Percentiles rank a stretch among this genome's conserved stretches.
phyloP scores from a whole-genome alignment of 2,113 vertebrate species.

The Python bivittatus region DNA sequence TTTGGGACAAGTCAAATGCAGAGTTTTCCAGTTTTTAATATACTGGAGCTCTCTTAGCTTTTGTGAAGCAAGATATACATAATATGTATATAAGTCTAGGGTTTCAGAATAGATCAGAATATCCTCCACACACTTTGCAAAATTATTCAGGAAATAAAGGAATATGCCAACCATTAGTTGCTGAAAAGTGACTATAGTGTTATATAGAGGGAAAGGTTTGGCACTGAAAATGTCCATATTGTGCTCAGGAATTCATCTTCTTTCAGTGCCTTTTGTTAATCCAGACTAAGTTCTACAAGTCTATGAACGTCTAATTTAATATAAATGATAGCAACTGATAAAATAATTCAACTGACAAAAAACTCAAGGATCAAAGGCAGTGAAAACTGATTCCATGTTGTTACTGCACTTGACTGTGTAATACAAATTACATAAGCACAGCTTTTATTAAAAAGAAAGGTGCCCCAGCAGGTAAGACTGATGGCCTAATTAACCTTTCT shows the following conservation, averaged over 20 bases:
- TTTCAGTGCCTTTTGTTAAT: neutral
- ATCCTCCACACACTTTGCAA: neutral
- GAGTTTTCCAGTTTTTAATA: neutral
- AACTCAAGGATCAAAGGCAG: neutral
- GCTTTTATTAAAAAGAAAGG: neutral
- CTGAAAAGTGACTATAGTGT: neutral
- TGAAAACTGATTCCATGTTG: neutral
- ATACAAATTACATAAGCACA: neutral
- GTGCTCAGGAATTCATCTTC: neutral
- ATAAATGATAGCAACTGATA: neutral
- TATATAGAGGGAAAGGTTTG: neutral
- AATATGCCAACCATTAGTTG: neutral
- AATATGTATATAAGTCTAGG: neutral
- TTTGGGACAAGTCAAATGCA: neutral
- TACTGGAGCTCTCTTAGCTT: neutral
- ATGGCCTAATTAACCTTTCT: neutral
- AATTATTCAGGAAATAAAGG: neutral
- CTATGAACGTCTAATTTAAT: neutral
- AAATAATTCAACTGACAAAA: neutral
- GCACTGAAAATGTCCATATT: neutral
- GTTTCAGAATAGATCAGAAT: neutral
- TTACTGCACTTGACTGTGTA: neutral
- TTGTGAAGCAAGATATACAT: neutral
- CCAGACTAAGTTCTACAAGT: neutral
- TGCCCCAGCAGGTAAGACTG: neutral